Conservation (phyloP, 2,888 invertebrate genomes). For the Oligia latruncula region DNA sequence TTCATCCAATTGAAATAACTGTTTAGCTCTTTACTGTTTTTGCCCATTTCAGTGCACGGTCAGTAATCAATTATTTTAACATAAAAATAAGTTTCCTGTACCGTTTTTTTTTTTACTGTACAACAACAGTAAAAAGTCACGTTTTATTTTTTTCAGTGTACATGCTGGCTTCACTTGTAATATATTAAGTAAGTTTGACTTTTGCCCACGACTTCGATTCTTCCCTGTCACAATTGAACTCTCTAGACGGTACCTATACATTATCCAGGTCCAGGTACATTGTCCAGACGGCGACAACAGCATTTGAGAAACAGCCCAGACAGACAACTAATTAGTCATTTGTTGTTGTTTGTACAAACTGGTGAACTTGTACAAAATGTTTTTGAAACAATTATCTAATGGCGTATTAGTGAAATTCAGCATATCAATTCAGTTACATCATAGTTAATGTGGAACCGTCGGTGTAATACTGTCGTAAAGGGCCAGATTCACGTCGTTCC, state of each 20-base stretch:
- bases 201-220: slow-evolving; percentile 46
- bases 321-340: slow-evolving; percentile 22
- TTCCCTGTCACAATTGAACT: slow-evolving; percentile 48
- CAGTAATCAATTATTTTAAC: too few species aligned
- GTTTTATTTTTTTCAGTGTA: too few species aligned
- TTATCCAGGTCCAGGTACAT: slow-evolving; percentile 6
- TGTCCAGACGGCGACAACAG: slow-evolving; percentile 3
- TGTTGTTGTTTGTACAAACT: slow-evolving; percentile 16
- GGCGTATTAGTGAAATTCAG: slow-evolving; percentile 31
- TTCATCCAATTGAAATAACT: too few species aligned
- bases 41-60: too few species aligned
- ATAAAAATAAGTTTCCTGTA: too few species aligned
- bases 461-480: slow-evolving; percentile 51
- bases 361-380: slow-evolving; percentile 39
- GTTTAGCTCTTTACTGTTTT: too few species aligned
- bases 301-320: slow-evolving; percentile 15
- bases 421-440: slow-evolving; percentile 54
- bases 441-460: slow-evolving; percentile 27
- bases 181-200: slow-evolving; percentile 54
- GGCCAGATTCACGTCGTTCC: slow-evolving; percentile 52
- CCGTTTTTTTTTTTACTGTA: too few species aligned
- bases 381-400: slow-evolving; percentile 39
- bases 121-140: too few species aligned
- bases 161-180: slow-evolving; percentile 49
- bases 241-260: slow-evolving; percentile 32